These are phyloP conservation scores for Polyergus mexicanus DNA, from an alignment of 1,140 invertebrate species.

Conservation along the genomic window DNA sequence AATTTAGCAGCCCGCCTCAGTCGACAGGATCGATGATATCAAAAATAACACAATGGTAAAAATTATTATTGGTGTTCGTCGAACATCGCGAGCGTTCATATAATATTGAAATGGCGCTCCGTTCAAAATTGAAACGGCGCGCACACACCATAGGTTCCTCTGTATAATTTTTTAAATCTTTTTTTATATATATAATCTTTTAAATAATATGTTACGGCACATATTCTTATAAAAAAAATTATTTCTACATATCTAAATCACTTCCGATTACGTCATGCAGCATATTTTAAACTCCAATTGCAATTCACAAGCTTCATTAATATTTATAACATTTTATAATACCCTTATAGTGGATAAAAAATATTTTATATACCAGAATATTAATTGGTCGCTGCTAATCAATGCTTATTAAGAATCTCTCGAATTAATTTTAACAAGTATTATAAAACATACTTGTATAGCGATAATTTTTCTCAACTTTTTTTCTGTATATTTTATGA, in stretches of 20 bases:
- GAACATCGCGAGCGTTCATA: background rate
- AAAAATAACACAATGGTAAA: slow-evolving; percentile 24
- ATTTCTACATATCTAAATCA: background rate
- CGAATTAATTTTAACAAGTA: background rate
- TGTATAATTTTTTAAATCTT: no score
- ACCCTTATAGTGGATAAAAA: background rate
- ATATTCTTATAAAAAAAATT: slow-evolving; percentile 6
- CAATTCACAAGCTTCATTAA: background rate
- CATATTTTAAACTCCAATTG: background rate
- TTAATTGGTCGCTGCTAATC: background rate
- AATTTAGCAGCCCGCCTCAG: slow-evolving; percentile 28
- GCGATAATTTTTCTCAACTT: background rate
- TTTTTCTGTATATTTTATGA: background rate
- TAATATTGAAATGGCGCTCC: slow-evolving; percentile 1
- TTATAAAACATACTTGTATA: background rate
- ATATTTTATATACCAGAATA: background rate
- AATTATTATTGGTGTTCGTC: slow-evolving; percentile 39
- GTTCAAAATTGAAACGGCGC: background rate
- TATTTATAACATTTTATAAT: background rate
- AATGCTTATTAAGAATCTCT: slow-evolving; percentile 2
- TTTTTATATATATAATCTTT: background rate
- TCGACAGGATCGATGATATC: slow-evolving; percentile 8
- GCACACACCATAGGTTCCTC: background rate
- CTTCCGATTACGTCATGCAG: background rate
- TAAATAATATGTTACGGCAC: background rate